phyloP scores from a whole-genome alignment of 1,140 invertebrate species.

The Drosophila sp. region DNA sequence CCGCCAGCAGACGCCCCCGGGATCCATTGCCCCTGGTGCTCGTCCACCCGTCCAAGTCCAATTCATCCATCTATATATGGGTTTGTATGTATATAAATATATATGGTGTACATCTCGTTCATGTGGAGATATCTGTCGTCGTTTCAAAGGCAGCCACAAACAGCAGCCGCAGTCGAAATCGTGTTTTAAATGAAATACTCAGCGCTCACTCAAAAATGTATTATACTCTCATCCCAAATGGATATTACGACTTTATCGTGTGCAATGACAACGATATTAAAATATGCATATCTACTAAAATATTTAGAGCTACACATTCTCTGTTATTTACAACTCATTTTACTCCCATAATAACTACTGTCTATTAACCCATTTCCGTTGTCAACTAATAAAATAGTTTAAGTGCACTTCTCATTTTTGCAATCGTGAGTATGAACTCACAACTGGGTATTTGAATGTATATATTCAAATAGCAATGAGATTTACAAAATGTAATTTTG shows the following conservation, averaged over 20 bases:
- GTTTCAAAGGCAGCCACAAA: constrained; percentile 38
- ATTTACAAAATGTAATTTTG: too few species aligned
- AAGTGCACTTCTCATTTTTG: too few species aligned
- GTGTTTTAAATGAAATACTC: constrained; percentile 83
- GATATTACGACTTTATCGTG: constrained; percentile 18
- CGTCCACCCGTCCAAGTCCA: constrained; percentile 31
- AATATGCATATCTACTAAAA: constrained; percentile 10
- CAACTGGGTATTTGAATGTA: too few species aligned
- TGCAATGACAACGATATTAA: constrained; percentile 10
- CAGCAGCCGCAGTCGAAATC: constrained; percentile 60
- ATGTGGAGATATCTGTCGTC: constrained; percentile 78
- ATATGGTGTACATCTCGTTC: too few species aligned
- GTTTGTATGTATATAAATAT: constrained; percentile 7
- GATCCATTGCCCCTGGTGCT: not conserved
- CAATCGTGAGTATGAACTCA: too few species aligned
- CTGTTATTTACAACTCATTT: not conserved
- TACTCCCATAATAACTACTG: too few species aligned
- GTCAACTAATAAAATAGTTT: too few species aligned
- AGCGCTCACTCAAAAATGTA: constrained; percentile 76
- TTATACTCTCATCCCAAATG: constrained; percentile 29
- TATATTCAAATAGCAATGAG: too few species aligned
- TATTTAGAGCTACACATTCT: not conserved
- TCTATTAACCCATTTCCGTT: too few species aligned
- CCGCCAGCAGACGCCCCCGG: constrained; percentile 54
- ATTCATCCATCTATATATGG: constrained; percentile 68